Percentiles rank a stretch among this genome's conserved stretches.
phyloP scores from a whole-genome alignment of 2,888 invertebrate genomes.

The Synanthedon tipuliformis region DNA sequence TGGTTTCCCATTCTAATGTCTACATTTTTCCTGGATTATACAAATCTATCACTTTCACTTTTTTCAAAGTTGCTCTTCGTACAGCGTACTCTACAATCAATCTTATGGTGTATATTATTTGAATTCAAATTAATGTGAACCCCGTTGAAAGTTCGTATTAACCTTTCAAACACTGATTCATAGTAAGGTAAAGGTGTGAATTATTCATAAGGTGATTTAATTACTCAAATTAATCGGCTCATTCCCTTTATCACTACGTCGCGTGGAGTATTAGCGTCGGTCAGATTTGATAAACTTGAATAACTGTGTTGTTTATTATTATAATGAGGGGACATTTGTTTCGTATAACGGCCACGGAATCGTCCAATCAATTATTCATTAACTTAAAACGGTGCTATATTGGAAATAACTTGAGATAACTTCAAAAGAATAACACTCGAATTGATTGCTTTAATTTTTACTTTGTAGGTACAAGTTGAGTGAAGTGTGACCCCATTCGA shows the following conservation, averaged over 20 bases:
- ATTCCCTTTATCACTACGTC: slow-evolving; percentile 29
- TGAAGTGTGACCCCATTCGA: slow-evolving; percentile 8
- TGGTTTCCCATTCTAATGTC: too few species aligned
- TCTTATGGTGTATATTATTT: too few species aligned
- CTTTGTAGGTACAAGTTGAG: background rate
- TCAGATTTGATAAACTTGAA: slow-evolving; percentile 36
- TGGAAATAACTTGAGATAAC: slow-evolving; percentile 2
- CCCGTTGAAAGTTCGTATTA: slow-evolving; percentile 3
- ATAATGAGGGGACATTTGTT: slow-evolving; percentile 1
- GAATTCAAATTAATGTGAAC: background rate
- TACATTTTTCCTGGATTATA: too few species aligned
- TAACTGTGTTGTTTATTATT: slow-evolving; percentile 6
- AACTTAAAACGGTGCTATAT: slow-evolving; percentile 11
- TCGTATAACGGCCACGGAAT: slow-evolving; percentile 13
- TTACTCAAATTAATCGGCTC: slow-evolving; percentile 41
- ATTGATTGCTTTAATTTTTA: slow-evolving; percentile 9
- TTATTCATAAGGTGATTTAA: slow-evolving; percentile 38
- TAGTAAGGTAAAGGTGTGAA: slow-evolving; percentile 18
- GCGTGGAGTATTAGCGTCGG: slow-evolving; percentile 52
- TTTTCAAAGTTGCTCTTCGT: too few species aligned
- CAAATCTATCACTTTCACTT: too few species aligned
- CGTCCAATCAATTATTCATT: slow-evolving; percentile 33
- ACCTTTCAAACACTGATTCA: slow-evolving; percentile 9
- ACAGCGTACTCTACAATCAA: too few species aligned
- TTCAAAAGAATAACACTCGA: slow-evolving; percentile 35